These are phyloP conservation scores for Pharmacophagus antenor DNA, from an alignment of 2,888 invertebrate species.

Conservation along the genomic window DNA sequence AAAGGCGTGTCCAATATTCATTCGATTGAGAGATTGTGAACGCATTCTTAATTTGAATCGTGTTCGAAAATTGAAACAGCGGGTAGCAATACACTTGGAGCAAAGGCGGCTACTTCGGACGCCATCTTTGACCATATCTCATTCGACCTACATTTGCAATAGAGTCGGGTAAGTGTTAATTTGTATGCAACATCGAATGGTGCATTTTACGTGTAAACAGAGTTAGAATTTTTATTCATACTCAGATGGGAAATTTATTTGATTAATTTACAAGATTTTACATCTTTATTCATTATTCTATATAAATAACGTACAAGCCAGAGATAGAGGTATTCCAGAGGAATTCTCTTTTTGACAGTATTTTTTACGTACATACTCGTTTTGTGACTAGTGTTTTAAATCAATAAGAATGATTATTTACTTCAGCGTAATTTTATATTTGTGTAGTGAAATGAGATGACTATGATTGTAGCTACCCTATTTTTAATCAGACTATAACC, in stretches of 20 bases:
- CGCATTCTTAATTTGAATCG: slow-evolving; percentile 66
- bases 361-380: too few species aligned
- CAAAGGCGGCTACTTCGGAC: slow-evolving; percentile 44
- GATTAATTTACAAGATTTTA: too few species aligned
- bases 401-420: too few species aligned
- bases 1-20: slow-evolving; percentile 57
- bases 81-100: slow-evolving; percentile 59
- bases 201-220: background rate
- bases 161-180: slow-evolving; percentile 27
- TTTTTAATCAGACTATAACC: background rate
- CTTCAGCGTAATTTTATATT: too few species aligned
- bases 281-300: too few species aligned
- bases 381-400: too few species aligned
- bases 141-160: slow-evolving; percentile 53
- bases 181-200: slow-evolving; percentile 1
- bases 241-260: too few species aligned
- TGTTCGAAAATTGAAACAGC: slow-evolving; percentile 76
- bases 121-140: slow-evolving; percentile 58
- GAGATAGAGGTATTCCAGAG: too few species aligned
- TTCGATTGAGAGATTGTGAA: slow-evolving; percentile 62
- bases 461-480: background rate
- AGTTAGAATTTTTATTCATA: background rate
- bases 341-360: too few species aligned
- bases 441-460: background rate
- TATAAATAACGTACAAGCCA: too few species aligned